These are phyloP conservation scores for Magallana nippona DNA, from an alignment of 2,888 invertebrate species.

Conservation along the genomic window DNA sequence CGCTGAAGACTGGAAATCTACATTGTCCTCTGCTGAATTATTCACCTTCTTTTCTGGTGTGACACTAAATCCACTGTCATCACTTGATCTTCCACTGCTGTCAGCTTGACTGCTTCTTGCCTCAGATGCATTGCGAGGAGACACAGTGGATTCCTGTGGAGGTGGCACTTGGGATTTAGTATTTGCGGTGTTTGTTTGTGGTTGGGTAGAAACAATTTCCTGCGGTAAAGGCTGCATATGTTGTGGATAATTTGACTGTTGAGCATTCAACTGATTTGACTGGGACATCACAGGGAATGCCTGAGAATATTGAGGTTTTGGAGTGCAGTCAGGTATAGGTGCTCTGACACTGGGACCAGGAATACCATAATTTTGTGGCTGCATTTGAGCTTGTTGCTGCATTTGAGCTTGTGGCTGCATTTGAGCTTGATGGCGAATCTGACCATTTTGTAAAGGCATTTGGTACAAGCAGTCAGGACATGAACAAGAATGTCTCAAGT, in stretches of 20 bases:
- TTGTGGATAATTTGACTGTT: background rate
- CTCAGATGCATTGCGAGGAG: conserved; percentile 41
- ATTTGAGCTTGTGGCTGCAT: conserved; percentile 3
- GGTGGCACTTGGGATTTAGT: conserved; percentile 6
- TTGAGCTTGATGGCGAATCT: background rate
- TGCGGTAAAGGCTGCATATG: background rate
- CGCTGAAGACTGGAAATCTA: conserved; percentile 39
- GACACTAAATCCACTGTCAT: conserved; percentile 74
- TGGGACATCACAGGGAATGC: conserved; percentile 28
- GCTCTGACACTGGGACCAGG: background rate
- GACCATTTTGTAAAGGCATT: background rate
- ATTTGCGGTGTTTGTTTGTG: background rate
- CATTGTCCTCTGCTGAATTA: conserved; percentile 39
- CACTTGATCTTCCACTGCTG: conserved; percentile 69
- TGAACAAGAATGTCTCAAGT: conserved; percentile 11
- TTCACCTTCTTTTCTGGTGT: conserved; percentile 66
- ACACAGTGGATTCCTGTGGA: conserved; percentile 37
- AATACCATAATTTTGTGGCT: conserved; percentile 10
- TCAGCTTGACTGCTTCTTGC: conserved; percentile 53
- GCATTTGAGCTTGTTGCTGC: conserved; percentile 1
- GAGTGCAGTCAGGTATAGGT: background rate
- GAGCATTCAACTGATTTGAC: conserved; percentile 6
- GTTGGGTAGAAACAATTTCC: background rate
- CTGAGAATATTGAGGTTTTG: conserved; percentile 7
- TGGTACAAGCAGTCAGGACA: conserved; percentile 18